phyloP scores from a whole-genome alignment of 1,140 invertebrate species.

The Onthophagus taurus region DNA sequence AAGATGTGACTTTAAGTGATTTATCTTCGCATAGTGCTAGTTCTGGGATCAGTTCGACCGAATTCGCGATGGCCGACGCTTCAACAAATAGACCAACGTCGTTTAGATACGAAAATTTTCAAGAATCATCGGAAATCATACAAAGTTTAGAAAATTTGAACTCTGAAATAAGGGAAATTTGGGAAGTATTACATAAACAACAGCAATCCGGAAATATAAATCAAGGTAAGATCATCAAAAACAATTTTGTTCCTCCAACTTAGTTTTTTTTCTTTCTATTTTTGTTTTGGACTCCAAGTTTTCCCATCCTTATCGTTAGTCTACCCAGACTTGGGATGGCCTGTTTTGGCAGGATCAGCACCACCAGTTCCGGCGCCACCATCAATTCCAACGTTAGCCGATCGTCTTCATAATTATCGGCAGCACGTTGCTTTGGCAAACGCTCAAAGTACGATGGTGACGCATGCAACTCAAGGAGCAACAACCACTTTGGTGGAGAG shows the following conservation, averaged over 20 bases:
- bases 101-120: slow-evolving; percentile 29
- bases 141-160: slow-evolving; percentile 61
- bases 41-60: slow-evolving; percentile 60
- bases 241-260: neutral
- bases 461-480: slow-evolving; percentile 38
- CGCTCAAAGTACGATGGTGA: slow-evolving; percentile 39
- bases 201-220: slow-evolving; percentile 42
- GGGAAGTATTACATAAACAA: slow-evolving; percentile 56
- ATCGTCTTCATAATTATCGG: slow-evolving; percentile 43
- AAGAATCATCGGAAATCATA: slow-evolving; percentile 59
- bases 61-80: slow-evolving; percentile 49
- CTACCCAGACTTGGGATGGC: slow-evolving; percentile 53
- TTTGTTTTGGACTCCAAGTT: slow-evolving; percentile 18
- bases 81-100: slow-evolving; percentile 14
- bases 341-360: slow-evolving; percentile 35
- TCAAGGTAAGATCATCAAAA: neutral
- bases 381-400: slow-evolving; percentile 42
- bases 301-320: slow-evolving; percentile 44
- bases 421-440: slow-evolving; percentile 37
- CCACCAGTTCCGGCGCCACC: slow-evolving; percentile 25
- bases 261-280: neutral
- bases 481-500: slow-evolving; percentile 52
- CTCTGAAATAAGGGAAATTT: slow-evolving; percentile 60
- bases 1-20: slow-evolving; percentile 51
- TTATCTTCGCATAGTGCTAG: slow-evolving; percentile 55